A percentile compares a stretch with the other conserved stretches of the same genome.
Conservation (phyloP, 2,797 vertebrate species). For the Hypotaenidia philippensis region DNA sequence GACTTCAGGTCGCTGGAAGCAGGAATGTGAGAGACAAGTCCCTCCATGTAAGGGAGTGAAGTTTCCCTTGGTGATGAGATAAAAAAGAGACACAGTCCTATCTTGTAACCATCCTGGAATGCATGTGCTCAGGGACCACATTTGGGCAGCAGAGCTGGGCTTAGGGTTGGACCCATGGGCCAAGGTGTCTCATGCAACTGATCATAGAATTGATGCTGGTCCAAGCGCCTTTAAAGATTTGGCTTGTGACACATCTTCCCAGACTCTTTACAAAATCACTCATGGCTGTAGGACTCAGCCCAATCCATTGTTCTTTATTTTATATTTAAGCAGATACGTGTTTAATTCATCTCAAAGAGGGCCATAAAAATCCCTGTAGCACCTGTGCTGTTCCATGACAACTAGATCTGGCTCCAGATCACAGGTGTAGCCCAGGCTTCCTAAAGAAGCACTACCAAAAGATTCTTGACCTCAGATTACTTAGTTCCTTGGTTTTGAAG, state of each 20-base stretch:
- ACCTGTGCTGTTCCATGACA: background rate
- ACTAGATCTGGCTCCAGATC: background rate
- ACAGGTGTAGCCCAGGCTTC: background rate
- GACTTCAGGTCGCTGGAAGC: background rate
- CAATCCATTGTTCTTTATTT: background rate
- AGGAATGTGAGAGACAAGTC: background rate
- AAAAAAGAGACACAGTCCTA: background rate
- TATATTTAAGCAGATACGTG: accelerated
- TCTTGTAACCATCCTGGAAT: background rate
- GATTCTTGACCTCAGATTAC: background rate
- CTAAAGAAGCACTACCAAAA: background rate
- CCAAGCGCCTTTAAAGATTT: accelerated
- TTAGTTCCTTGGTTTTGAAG: background rate
- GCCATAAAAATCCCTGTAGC: background rate
- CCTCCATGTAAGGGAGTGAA: background rate
- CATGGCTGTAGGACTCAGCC: background rate
- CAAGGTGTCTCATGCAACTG: background rate
- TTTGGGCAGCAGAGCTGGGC: background rate
- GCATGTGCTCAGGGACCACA: too few species aligned
- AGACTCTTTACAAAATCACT: background rate
- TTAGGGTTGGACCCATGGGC: background rate
- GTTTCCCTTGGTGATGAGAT: background rate
- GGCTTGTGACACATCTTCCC: background rate
- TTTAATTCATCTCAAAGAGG: background rate
- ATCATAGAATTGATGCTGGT: background rate